Evolutionary conservation across 2,888 invertebrate genomes (phyloP).

Genomic region (Ochropleura leucogaster): DNA sequence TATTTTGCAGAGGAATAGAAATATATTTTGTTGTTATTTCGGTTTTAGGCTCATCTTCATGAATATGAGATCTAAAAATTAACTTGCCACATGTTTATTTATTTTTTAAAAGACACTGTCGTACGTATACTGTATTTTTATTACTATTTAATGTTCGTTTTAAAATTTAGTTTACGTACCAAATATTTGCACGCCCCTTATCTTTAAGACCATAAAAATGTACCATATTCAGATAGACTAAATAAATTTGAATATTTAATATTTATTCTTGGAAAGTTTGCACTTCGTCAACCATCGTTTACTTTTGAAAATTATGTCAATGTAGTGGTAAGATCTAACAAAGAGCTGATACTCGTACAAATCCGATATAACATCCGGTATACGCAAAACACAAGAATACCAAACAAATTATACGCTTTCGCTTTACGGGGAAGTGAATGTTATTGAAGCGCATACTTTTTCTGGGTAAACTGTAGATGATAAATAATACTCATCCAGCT

Average conservation of each 20-base stretch:
- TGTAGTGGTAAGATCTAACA: background rate
- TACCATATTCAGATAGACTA: too few species aligned
- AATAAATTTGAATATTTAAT: too few species aligned
- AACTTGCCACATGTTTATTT: background rate
- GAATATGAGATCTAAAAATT: background rate
- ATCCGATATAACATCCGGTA: too few species aligned
- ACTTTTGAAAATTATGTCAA: background rate
- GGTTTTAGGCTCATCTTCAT: background rate
- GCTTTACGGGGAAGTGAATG: background rate
- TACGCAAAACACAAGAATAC: background rate
- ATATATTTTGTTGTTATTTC: background rate
- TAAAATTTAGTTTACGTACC: too few species aligned
- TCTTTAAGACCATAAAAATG: too few species aligned
- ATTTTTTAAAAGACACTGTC: too few species aligned
- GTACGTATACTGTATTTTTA: too few species aligned
- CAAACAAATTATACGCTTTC: background rate
- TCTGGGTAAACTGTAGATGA: background rate
- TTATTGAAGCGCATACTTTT: background rate
- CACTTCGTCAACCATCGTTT: background rate
- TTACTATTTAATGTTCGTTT: too few species aligned
- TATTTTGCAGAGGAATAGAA: slow-evolving; percentile 9
- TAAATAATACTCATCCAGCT: background rate
- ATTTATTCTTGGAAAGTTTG: background rate
- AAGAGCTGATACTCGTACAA: background rate
- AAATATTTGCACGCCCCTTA: too few species aligned